phyloP scores from a whole-genome alignment of 2,113 vertebrate genomes.

The Leucoraja erinaceus region DNA sequence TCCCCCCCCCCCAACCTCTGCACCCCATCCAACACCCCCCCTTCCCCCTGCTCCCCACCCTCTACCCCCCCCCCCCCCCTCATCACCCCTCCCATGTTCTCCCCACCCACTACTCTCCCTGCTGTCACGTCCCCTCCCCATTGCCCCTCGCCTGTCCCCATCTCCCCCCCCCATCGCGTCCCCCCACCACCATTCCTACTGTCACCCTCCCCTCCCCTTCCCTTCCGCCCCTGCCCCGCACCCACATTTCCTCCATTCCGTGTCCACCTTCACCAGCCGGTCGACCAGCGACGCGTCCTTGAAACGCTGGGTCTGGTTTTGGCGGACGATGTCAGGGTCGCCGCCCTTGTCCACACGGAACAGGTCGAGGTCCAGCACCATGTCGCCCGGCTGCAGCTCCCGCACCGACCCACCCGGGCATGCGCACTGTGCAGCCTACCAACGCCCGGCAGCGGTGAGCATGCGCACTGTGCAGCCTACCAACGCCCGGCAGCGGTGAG shows the following conservation, averaged over 20 bases:
- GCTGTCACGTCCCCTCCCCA: not conserved
- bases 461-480: not conserved
- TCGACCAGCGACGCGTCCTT: conserved; percentile 88
- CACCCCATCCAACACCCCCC: not conserved
- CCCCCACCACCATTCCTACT: not conserved
- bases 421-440: no score
- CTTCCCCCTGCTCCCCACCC: not conserved
- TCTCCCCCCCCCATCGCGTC: no score
- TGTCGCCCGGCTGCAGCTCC: conserved; percentile 44
- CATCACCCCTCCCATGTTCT: not conserved
- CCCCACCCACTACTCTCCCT: not conserved
- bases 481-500: not conserved
- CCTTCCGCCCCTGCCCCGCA: not conserved
- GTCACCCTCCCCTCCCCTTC: not conserved
- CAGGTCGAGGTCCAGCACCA: conserved; percentile 88
- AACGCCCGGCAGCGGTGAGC: no score
- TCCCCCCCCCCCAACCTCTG: not conserved
- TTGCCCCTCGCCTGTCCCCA: not conserved
- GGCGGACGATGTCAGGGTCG: conserved; percentile 72
- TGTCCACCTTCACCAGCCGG: conserved; percentile 73
- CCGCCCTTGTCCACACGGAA: conserved; percentile 90
- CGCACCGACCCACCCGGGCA: no score
- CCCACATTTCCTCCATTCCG: conserved; percentile 89
- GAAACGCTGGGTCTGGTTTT: conserved; percentile 79
- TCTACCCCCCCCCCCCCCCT: no score